phyloP scores from a whole-genome alignment of 2,113 vertebrate species.

The Henicopernis longicauda region DNA sequence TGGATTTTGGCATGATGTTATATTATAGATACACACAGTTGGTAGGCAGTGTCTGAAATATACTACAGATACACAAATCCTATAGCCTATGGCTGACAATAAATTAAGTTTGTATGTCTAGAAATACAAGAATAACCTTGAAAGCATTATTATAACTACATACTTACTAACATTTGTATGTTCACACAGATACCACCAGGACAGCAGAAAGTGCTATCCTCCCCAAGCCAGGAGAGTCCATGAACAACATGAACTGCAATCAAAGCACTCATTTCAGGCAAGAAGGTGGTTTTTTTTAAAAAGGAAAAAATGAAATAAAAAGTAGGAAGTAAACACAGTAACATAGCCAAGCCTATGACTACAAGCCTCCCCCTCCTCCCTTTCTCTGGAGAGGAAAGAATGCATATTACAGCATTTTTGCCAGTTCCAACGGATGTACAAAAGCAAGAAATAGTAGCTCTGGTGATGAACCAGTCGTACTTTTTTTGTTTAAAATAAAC shows the following conservation, averaged over 20 bases:
- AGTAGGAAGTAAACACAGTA: conserved; percentile 20
- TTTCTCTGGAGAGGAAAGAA: conserved; percentile 37
- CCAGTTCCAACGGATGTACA: conserved; percentile 46
- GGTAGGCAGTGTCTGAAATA: accelerated
- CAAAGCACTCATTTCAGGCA: background rate
- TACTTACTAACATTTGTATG: background rate
- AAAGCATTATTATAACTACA: background rate
- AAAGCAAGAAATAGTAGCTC: conserved; percentile 28
- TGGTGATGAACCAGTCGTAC: background rate
- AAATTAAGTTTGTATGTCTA: background rate
- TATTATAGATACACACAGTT: accelerated
- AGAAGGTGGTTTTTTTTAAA: background rate
- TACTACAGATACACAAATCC: background rate
- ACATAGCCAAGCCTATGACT: background rate
- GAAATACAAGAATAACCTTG: background rate
- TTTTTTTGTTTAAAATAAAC: background rate
- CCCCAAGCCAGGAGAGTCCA: background rate
- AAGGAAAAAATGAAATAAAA: background rate
- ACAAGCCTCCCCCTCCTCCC: conserved; percentile 10
- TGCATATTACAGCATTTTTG: background rate
- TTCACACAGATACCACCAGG: background rate
- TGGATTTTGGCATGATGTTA: background rate
- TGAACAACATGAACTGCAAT: background rate
- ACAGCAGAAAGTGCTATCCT: background rate
- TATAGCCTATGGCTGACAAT: background rate